A percentile compares a stretch with the other conserved stretches of the same genome.
Conservation (phyloP, 30 jellyfish, hydroid and myxozoan genomes). For the Nemopilema nomurai region DNA sequence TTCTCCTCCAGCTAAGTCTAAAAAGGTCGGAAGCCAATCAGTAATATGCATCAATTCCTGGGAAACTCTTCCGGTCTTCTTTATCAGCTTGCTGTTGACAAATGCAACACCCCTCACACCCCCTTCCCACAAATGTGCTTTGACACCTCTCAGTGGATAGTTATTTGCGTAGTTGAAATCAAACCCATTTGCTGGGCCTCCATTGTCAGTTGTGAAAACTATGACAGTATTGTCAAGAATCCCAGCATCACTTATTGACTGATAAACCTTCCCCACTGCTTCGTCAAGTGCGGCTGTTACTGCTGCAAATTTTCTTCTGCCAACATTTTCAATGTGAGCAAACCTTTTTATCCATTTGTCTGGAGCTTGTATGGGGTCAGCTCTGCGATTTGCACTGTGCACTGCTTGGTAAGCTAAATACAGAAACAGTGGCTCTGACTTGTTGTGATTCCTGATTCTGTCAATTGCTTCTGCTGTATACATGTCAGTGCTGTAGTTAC, state of each 20-base stretch:
- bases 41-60: constrained; percentile 80
- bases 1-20: constrained; percentile 79
- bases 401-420: constrained; percentile 97
- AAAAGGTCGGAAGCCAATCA: constrained; percentile 93
- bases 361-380: constrained; percentile 94
- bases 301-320: constrained; percentile 93
- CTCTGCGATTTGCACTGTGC: constrained; percentile 86
- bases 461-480: constrained; percentile 76
- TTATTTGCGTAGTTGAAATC: constrained; percentile 89
- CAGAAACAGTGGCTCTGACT: constrained; percentile 80
- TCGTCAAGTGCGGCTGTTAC: constrained; percentile 86
- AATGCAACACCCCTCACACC: constrained; percentile 95
- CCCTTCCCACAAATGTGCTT: constrained; percentile 93
- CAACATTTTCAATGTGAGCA: constrained; percentile 71
- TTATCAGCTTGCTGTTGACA: constrained; percentile 73
- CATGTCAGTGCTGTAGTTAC: constrained; percentile 91
- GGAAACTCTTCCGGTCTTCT: constrained; percentile 80
- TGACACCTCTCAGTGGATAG: constrained; percentile 89
- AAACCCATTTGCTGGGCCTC: constrained; percentile 98
- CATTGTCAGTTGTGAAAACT: constrained; percentile 93
- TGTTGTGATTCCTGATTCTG: constrained; percentile 65
- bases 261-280: constrained; percentile 79
- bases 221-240: constrained; percentile 79
- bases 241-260: constrained; percentile 66
- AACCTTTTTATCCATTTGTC: constrained; percentile 73